Percentiles rank a stretch among this genome's conserved stretches.
These are phyloP conservation scores for Zygothrica quintamaculata DNA, from an alignment of 2,888 invertebrate genomes.

Conservation along the genomic window DNA sequence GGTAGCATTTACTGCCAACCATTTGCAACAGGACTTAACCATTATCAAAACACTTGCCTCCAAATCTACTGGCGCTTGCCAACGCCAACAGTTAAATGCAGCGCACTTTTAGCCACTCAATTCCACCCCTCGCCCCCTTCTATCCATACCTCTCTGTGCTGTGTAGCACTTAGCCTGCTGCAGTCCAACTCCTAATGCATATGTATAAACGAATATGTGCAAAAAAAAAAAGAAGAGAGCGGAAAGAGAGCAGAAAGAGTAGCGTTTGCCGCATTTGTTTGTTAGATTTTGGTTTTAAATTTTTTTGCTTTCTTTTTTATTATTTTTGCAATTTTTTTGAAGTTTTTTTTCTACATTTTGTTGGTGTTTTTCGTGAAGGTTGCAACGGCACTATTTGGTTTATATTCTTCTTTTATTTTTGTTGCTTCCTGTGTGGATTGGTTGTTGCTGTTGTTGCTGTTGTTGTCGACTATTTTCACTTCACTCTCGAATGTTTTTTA, in stretches of 20 bases:
- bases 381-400: slow-evolving; percentile 45
- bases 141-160: not conserved
- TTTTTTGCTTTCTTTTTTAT: slow-evolving; percentile 34
- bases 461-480: slow-evolving; percentile 70
- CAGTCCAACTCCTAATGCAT: not conserved
- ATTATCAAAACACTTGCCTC: slow-evolving; percentile 27
- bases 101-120: slow-evolving; percentile 39
- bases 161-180: too few relatives aligned
- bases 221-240: too few relatives aligned
- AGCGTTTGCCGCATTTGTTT: slow-evolving; percentile 61
- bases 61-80: slow-evolving; percentile 7
- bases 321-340: slow-evolving; percentile 26
- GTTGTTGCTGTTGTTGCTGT: slow-evolving; percentile 33
- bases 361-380: slow-evolving; percentile 32
- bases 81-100: slow-evolving; percentile 50
- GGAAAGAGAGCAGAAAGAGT: too few relatives aligned
- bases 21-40: slow-evolving; percentile 18
- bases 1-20: slow-evolving; percentile 11
- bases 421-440: slow-evolving; percentile 17
- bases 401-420: slow-evolving; percentile 20
- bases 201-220: slow-evolving; percentile 31
- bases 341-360: slow-evolving; percentile 25
- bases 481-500: slow-evolving; percentile 75
- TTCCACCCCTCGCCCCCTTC: slow-evolving; percentile 17
- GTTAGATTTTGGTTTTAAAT: slow-evolving; percentile 50